phyloP scores from a whole-genome alignment of 2,888 invertebrate species.

The Ligdia adustata region DNA sequence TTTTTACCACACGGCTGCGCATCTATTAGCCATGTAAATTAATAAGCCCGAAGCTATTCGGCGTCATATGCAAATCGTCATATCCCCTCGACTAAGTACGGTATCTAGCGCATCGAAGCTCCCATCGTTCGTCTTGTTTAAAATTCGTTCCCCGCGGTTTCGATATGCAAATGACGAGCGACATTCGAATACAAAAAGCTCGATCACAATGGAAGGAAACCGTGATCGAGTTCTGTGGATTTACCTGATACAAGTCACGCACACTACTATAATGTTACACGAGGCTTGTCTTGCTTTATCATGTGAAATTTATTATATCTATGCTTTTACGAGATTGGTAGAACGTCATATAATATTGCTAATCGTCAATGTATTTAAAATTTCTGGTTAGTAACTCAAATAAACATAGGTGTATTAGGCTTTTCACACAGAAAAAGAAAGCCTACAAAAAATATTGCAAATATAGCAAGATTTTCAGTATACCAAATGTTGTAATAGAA shows the following conservation, averaged over 20 bases:
- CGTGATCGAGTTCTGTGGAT: conserved; percentile 3
- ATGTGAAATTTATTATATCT: too few species aligned
- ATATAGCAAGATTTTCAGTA: too few species aligned
- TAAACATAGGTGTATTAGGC: too few species aligned
- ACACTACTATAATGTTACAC: conserved; percentile 1
- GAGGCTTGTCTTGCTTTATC: too few species aligned
- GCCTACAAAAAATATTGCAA: too few species aligned
- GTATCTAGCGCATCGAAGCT: conserved; percentile 65
- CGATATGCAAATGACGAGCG: conserved; percentile 79
- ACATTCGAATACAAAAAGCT: conserved; percentile 83
- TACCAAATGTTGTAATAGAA: too few species aligned
- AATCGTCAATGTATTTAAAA: too few species aligned
- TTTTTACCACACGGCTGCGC: neutral
- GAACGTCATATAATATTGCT: too few species aligned
- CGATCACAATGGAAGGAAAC: conserved; percentile 63
- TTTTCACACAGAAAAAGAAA: too few species aligned
- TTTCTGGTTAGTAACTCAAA: too few species aligned
- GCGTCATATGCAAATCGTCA: conserved; percentile 69
- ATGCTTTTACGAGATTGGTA: too few species aligned
- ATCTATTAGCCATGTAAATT: conserved; percentile 40
- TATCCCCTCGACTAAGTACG: conserved; percentile 55
- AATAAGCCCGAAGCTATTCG: conserved; percentile 53
- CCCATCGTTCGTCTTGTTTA: conserved; percentile 70
- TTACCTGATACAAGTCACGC: conserved; percentile 2
- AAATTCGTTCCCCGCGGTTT: conserved; percentile 74